These are phyloP conservation scores for Cydia fagiglandana DNA, from an alignment of 1,140 invertebrate genomes.

Conservation along the genomic window DNA sequence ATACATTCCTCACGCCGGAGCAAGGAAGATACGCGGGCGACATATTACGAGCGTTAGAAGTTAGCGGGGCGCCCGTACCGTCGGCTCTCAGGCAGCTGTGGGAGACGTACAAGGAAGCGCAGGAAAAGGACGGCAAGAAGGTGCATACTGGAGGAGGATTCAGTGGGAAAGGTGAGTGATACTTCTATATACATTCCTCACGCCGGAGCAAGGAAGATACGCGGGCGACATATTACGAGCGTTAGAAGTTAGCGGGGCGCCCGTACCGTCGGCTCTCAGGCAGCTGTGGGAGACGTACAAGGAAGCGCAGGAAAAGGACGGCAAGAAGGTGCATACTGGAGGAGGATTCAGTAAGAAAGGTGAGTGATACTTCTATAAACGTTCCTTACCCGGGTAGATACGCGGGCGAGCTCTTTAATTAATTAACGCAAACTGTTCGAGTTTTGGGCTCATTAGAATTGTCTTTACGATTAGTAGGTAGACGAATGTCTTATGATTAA, in stretches of 20 bases:
- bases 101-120: conserved; percentile 91
- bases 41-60: conserved; percentile 91
- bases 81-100: conserved; percentile 89
- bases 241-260: conserved; percentile 89
- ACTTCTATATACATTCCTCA: not conserved
- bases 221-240: conserved; percentile 96
- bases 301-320: conserved; percentile 91
- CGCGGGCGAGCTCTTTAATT: too few species aligned
- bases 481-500: too few species aligned
- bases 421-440: too few species aligned
- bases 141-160: conserved; percentile 97
- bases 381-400: too few species aligned
- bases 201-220: too few species aligned
- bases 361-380: conserved; percentile 35
- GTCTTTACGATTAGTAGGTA: too few species aligned
- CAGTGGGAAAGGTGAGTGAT: conserved; percentile 91
- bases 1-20: too few species aligned
- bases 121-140: conserved; percentile 94
- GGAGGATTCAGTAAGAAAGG: conserved; percentile 98
- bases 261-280: conserved; percentile 87
- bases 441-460: too few species aligned
- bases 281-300: conserved; percentile 95
- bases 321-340: conserved; percentile 95
- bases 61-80: conserved; percentile 86
- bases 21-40: too few species aligned